Evolutionary conservation across 2,888 invertebrate genomes (phyloP).

Genomic region (Ceraclea dissimilis): DNA sequence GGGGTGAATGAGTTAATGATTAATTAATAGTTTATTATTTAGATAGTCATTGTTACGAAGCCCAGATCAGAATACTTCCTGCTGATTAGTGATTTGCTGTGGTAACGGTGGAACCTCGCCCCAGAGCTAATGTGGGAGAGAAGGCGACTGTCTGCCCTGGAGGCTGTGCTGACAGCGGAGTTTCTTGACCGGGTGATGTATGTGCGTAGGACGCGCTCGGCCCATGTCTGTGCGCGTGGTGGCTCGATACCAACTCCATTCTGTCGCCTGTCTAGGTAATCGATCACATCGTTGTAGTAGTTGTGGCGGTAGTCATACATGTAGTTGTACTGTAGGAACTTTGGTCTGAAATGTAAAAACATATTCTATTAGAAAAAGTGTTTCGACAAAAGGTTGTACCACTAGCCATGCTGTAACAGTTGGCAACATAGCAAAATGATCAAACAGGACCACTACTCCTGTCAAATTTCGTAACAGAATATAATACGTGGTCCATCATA

Average conservation of each 20-base stretch:
- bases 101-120: slow-evolving; percentile 64
- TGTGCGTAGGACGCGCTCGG: slow-evolving; percentile 70
- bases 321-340: slow-evolving; percentile 74
- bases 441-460: too few relatives aligned
- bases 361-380: neutral
- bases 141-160: slow-evolving; percentile 50
- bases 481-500: too few relatives aligned
- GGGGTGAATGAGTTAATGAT: too few relatives aligned
- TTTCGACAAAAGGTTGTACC: too few relatives aligned
- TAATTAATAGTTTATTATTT: too few relatives aligned
- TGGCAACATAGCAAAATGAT: too few relatives aligned
- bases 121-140: slow-evolving; percentile 57
- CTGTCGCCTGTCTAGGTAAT: slow-evolving; percentile 70
- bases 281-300: slow-evolving; percentile 80
- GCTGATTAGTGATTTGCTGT: slow-evolving; percentile 66
- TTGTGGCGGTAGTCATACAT: slow-evolving; percentile 77
- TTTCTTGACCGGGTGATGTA: slow-evolving; percentile 61
- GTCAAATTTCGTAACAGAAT: too few relatives aligned
- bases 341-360: slow-evolving; percentile 50
- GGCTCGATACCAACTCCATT: slow-evolving; percentile 60
- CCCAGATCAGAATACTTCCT: slow-evolving; percentile 59
- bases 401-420: too few relatives aligned
- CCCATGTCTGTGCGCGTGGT: slow-evolving; percentile 79
- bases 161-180: slow-evolving; percentile 58
- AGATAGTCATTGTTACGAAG: slow-evolving; percentile 37